These are phyloP conservation scores for Rhineura floridana DNA, from an alignment of 2,113 vertebrate species.

Conservation along the genomic window DNA sequence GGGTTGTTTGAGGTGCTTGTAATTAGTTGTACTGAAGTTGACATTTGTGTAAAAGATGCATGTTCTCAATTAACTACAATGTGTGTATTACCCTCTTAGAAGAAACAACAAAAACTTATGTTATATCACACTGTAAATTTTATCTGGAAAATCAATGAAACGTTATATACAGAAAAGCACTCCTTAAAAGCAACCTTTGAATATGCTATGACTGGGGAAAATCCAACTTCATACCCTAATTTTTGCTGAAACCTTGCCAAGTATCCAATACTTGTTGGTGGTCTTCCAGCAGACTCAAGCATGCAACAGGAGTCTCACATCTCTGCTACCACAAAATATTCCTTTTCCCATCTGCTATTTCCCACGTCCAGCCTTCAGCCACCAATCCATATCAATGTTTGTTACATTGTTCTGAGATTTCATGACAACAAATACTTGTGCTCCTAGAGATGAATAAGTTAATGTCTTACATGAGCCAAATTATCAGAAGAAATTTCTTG, in stretches of 20 bases:
- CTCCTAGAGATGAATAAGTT: not conserved
- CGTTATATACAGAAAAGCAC: too few relatives aligned
- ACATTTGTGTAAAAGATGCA: too few relatives aligned
- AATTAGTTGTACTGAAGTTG: too few relatives aligned
- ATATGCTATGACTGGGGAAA: not conserved
- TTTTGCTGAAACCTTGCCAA: not conserved
- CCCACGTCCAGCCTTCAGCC: not conserved
- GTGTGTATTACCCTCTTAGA: too few relatives aligned
- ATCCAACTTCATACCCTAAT: too few relatives aligned
- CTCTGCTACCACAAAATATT: not conserved
- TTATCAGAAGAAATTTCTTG: not conserved
- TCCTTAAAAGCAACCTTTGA: not conserved
- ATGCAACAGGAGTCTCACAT: not conserved
- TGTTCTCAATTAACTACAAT: too few relatives aligned
- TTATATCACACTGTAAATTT: too few relatives aligned
- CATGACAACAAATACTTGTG: not conserved
- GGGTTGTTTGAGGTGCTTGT: too few relatives aligned
- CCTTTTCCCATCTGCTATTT: not conserved
- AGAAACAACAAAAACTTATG: too few relatives aligned
- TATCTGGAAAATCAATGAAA: too few relatives aligned
- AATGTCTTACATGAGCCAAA: not conserved
- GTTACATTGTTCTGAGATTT: not conserved
- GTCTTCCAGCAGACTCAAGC: not conserved
- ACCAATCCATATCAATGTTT: not conserved
- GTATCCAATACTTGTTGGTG: not conserved